Conservation (phyloP, 2,888 invertebrate species). For the Pristionchus arcanus region DNA sequence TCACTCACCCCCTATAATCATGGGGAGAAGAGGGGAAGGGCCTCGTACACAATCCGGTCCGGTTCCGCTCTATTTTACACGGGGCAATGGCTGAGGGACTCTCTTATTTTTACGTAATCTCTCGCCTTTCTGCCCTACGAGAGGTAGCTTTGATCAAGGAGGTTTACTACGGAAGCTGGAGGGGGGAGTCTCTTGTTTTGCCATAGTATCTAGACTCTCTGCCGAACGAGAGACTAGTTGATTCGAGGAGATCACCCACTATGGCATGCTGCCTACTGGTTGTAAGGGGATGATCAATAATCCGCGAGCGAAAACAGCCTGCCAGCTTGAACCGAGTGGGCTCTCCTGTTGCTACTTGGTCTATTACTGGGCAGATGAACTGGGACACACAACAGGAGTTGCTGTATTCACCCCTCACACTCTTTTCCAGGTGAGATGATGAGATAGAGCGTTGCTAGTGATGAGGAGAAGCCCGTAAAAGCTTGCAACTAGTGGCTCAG, state of each 20-base stretch:
- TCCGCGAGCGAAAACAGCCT: background rate
- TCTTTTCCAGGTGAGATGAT: background rate
- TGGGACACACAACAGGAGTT: no score
- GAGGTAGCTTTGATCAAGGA: background rate
- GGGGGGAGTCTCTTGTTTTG: no score
- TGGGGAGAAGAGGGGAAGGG: slow-evolving; percentile 5
- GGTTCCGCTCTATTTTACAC: slow-evolving; percentile 27
- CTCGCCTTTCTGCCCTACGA: background rate
- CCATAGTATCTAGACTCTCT: no score
- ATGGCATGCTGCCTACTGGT: background rate
- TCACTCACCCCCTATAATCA: slow-evolving; percentile 37
- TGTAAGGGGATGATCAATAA: background rate
- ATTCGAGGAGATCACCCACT: background rate
- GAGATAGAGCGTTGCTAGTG: background rate
- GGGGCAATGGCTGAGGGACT: background rate
- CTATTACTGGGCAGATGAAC: no score
- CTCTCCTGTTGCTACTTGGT: no score
- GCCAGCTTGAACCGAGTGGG: no score
- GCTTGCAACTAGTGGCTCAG: background rate
- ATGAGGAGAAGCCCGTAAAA: background rate
- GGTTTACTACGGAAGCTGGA: background rate
- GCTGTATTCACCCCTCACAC: no score
- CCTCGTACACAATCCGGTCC: slow-evolving; percentile 22
- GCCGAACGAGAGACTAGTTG: no score
- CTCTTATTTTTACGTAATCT: background rate